Evolutionary conservation across 1,140 invertebrate species (phyloP), one percentile per base, ranked within the genome.

Genomic region (Magallana gigas): DNA sequence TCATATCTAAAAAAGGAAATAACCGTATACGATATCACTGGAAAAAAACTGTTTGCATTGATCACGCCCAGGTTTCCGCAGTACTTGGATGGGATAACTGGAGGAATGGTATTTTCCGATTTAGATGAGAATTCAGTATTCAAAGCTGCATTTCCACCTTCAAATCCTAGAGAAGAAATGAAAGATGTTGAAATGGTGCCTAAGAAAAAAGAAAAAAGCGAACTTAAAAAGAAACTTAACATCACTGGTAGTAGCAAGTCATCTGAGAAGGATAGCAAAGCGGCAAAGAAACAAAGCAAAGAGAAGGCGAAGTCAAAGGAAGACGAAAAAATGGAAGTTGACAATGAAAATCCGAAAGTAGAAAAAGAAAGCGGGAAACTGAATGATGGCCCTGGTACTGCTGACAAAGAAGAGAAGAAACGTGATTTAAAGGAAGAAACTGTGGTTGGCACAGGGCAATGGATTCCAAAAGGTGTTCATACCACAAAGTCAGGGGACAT

Each of bases 141-240:
- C 68, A 71, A 71, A 29, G 8, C 68, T 71, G n/a, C n/a, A 29
- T 71, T 29, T 71, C 68, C 68, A 71, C 68, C 68, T 23, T 71
- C 18, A 9, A 29, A n/a, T 29, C 23, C 23, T 29, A n/a, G 14
- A 16, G 18, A 9, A 23, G 6, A 71, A 11, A 23, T 11, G 6
- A 29, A 29, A 71, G 68, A 71, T 71, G 68, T 71, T 71, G 68
- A 71, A 29, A 71, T 71, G 68, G 68, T 71, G 18, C 18, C 68
- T 29, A 29, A 71, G 6, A n/a, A 8, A 18, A n/a, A 8, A 68
- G 16, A 4, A 18, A 68, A 4, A 16, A n/a, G 23, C 12, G 18
- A 71, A 23, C 8, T 29, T 29, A 29, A 29, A 1, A 71, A 71
- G 68, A 71, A 29, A 29, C 23, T 23, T 23, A 23, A 23, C 23